Percentiles rank a stretch among this genome's conserved stretches.
Evolutionary conservation across 2,888 invertebrate genomes (phyloP).

Genomic region (Eristalis tenax): DNA sequence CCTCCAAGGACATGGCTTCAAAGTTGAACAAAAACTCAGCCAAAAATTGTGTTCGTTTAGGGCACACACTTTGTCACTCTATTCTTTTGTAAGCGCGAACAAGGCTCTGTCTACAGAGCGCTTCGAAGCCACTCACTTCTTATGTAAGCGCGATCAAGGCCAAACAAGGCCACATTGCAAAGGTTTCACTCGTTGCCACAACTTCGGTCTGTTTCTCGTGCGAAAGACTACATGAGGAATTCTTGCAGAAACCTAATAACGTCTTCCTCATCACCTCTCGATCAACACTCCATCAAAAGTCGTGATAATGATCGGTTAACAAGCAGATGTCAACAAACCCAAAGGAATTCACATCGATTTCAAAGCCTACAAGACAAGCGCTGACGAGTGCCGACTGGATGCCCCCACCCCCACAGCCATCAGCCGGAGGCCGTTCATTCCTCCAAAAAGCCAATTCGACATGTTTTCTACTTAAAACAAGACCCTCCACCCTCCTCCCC

Average conservation of each 20-base stretch:
- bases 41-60: background rate
- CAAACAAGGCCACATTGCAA: background rate
- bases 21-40: too few species aligned
- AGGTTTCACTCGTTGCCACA: background rate
- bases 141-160: background rate
- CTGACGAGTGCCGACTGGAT: background rate
- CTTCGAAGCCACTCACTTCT: background rate
- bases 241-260: background rate
- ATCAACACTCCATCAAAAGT: background rate
- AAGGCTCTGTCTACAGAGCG: background rate
- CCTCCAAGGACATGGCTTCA: too few species aligned
- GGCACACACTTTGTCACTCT: background rate
- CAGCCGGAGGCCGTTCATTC: conserved; percentile 8
- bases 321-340: background rate
- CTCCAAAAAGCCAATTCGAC: conserved; percentile 14
- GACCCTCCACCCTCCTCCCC: background rate
- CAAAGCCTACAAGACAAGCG: background rate
- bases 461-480: conserved; percentile 20
- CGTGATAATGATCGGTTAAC: background rate
- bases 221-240: background rate
- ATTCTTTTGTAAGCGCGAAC: background rate
- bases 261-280: background rate
- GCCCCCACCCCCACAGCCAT: background rate
- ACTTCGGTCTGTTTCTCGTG: background rate
- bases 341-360: background rate